Conservation (phyloP, 2,888 invertebrate species). For the Drosophila nr. perissopoda region DNA sequence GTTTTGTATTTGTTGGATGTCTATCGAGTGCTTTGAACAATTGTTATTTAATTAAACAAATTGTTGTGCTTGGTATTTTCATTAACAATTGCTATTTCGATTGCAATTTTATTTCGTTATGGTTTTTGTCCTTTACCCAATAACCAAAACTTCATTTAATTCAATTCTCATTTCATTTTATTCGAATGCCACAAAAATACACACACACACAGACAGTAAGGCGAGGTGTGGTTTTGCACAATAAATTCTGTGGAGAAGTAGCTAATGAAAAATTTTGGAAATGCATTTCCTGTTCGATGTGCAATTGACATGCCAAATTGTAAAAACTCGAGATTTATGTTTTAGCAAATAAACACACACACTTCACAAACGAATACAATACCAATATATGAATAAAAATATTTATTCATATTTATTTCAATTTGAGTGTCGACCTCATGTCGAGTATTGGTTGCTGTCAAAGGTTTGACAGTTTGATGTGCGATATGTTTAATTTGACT, state of each 20-base stretch:
- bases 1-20: constrained; percentile 3
- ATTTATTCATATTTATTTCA: background rate
- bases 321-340: constrained; percentile 19
- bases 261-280: constrained; percentile 3
- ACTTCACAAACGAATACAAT: background rate
- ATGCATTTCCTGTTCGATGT: constrained; percentile 9
- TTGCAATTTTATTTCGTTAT: constrained; percentile 33
- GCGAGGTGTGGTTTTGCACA: background rate
- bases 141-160: constrained; percentile 19
- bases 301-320: constrained; percentile 19
- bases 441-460: constrained; percentile 10
- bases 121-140: constrained; percentile 18
- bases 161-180: constrained; percentile 5
- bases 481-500: constrained; percentile 17
- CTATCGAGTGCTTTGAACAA: constrained; percentile 10
- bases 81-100: constrained; percentile 19
- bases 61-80: constrained; percentile 31
- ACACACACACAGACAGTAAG: background rate
- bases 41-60: constrained; percentile 34
- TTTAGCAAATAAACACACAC: background rate
- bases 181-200: constrained; percentile 1
- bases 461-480: constrained; percentile 10
- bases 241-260: background rate
- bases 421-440: constrained; percentile 3
- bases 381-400: background rate